These are phyloP conservation scores for Hycleus phaleratus DNA, from an alignment of 1,140 invertebrate species.

Conservation along the genomic window DNA sequence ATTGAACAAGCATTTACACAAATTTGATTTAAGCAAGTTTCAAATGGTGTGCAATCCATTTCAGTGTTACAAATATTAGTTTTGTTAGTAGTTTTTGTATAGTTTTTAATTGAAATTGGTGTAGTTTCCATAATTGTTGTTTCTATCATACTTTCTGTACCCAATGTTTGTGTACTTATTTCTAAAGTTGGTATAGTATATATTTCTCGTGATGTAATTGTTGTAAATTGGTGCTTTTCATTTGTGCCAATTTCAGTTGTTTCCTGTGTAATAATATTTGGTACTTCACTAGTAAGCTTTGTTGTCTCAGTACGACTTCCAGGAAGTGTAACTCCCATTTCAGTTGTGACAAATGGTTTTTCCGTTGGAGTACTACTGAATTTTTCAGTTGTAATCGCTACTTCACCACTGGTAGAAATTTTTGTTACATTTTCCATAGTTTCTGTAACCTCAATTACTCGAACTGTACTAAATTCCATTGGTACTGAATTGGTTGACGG, in stretches of 20 bases:
- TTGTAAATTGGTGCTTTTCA: background rate
- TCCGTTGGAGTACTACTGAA: background rate
- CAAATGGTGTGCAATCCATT: constrained; percentile 57
- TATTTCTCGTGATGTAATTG: background rate
- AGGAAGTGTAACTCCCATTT: background rate
- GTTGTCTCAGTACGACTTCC: background rate
- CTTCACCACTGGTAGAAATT: background rate
- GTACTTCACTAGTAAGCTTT: background rate
- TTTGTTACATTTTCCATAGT: background rate
- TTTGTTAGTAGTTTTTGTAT: constrained; percentile 21
- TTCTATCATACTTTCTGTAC: background rate
- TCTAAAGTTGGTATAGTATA: background rate
- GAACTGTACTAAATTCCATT: background rate
- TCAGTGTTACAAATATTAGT: constrained; percentile 50
- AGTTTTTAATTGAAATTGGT: constrained; percentile 18
- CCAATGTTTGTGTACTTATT: background rate
- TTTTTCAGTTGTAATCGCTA: background rate
- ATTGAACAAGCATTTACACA: constrained; percentile 65
- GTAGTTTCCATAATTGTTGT: background rate
- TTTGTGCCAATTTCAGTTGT: background rate
- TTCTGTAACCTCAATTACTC: background rate
- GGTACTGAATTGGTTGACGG: background rate
- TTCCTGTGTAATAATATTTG: too few relatives aligned
- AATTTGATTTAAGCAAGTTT: constrained; percentile 58
- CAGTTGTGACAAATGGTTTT: background rate